These are phyloP conservation scores for Periplaneta americana DNA, from an alignment of 1,140 invertebrate species.

Conservation along the genomic window DNA sequence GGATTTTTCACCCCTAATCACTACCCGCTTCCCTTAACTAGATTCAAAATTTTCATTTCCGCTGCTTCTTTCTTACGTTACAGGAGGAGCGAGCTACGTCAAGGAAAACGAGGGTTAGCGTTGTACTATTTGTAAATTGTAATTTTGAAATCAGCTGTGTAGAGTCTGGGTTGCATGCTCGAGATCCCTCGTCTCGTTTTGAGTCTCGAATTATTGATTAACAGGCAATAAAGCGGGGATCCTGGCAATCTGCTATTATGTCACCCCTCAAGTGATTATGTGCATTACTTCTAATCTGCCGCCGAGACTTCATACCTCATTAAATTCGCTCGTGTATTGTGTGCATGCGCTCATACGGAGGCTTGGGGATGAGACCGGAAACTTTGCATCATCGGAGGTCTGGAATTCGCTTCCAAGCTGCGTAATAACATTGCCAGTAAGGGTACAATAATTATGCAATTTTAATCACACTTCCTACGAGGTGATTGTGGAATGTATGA, in stretches of 20 bases:
- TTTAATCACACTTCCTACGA: neutral
- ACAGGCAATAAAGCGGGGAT: constrained; percentile 8
- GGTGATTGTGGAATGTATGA: neutral
- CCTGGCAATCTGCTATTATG: constrained; percentile 9
- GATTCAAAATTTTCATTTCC: no score
- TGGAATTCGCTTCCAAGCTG: neutral
- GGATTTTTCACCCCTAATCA: no score
- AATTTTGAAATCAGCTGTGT: no score
- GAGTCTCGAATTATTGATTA: constrained; percentile 2
- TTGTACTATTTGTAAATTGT: no score
- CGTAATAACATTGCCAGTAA: neutral
- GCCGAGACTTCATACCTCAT: constrained; percentile 2
- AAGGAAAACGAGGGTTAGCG: no score
- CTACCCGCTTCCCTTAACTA: no score
- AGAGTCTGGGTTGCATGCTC: no score
- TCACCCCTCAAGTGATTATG: constrained; percentile 10
- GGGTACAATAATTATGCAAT: neutral
- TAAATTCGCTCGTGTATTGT: neutral
- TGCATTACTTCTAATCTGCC: neutral
- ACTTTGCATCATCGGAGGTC: neutral
- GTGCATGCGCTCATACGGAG: neutral
- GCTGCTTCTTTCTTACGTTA: no score
- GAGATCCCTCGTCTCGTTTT: neutral
- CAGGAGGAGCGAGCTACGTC: no score
- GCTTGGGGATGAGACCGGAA: neutral